Conservation (phyloP, 2,797 vertebrate species). For the Sandelia bainsii region DNA sequence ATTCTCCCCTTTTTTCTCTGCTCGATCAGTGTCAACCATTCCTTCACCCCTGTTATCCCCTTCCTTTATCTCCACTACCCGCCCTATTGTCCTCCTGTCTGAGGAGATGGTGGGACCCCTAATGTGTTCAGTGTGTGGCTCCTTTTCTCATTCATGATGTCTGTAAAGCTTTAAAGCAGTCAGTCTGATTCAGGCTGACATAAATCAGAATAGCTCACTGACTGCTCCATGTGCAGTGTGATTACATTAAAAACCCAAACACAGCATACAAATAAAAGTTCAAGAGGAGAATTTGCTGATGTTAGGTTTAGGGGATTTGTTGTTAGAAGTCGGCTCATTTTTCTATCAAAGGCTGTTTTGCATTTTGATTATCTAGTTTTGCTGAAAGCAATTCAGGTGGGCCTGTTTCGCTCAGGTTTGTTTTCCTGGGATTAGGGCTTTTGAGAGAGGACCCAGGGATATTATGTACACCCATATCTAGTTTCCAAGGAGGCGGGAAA, state of each 20-base stretch:
- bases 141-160: slow-evolving; percentile 79
- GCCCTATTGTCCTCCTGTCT: slow-evolving; percentile 73
- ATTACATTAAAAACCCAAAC: slow-evolving; percentile 74
- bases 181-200: slow-evolving; percentile 74
- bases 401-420: slow-evolving; percentile 69
- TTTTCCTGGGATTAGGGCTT: slow-evolving; percentile 73
- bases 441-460: slow-evolving; percentile 59
- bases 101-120: slow-evolving; percentile 75
- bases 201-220: slow-evolving; percentile 72
- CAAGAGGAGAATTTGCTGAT: slow-evolving; percentile 78
- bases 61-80: slow-evolving; percentile 65
- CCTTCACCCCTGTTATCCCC: slow-evolving; percentile 67
- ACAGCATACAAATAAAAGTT: slow-evolving; percentile 73
- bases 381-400: slow-evolving; percentile 73
- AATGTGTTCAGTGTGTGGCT: slow-evolving; percentile 76
- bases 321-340: slow-evolving; percentile 74
- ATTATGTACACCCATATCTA: slow-evolving; percentile 76
- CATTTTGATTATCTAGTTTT: slow-evolving; percentile 83
- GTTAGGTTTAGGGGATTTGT: slow-evolving; percentile 77
- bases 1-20: slow-evolving; percentile 49
- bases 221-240: slow-evolving; percentile 56
- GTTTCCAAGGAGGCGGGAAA: slow-evolving; percentile 63
- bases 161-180: slow-evolving; percentile 64
- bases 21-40: slow-evolving; percentile 59
- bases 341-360: slow-evolving; percentile 81